Evolutionary conservation across 2,888 invertebrate species (phyloP), one percentile per base, ranked within the genome.

Genomic region (Macrosiphum euphorbiae): DNA sequence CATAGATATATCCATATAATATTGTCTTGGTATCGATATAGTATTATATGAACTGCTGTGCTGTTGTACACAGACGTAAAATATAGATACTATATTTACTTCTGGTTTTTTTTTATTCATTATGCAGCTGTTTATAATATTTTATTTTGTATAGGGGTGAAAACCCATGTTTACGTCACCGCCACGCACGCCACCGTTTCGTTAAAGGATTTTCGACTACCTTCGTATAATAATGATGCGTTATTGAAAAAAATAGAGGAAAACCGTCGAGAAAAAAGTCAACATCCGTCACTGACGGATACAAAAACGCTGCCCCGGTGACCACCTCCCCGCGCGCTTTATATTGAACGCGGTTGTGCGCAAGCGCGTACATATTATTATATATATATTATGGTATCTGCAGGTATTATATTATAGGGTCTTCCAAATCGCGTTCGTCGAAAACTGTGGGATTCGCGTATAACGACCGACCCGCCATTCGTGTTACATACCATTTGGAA

Each of bases 251-350:
- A 50, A 91, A 84, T 11, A 41, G 61, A 28, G n/a, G 47, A 44
- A 61, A 61, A 20, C 47, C n/a, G 35, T 11, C 24, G 20, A 13
- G n/a, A 61, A 91, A 86, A 86, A 91, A 91, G 85, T 86, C 47
- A 91, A 91, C 58, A 91, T 91, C 92, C 92, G 87, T 92, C 92
- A 87, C 50, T n/a, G 92, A n/a, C 35, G 92, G 47, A 28, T 52
- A 10, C 26, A 26, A 84, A 52, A 41, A 78, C 58, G 13, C 35
- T 78, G 35, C 55, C 50, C 44, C 41, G 91, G 20, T 55, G 86
- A 24, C 86, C 86, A 61, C 35, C 78, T 35, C 20, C 20, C 20
- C 20, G 8, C 78, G 20, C 58, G 58, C 26, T 24, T 67, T 67
- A 52, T 55, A 67, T 58, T 35, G 50, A 61, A 47, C 47, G 61